Conservation (phyloP, 2,797 vertebrate species). For the Cygnus olor region DNA sequence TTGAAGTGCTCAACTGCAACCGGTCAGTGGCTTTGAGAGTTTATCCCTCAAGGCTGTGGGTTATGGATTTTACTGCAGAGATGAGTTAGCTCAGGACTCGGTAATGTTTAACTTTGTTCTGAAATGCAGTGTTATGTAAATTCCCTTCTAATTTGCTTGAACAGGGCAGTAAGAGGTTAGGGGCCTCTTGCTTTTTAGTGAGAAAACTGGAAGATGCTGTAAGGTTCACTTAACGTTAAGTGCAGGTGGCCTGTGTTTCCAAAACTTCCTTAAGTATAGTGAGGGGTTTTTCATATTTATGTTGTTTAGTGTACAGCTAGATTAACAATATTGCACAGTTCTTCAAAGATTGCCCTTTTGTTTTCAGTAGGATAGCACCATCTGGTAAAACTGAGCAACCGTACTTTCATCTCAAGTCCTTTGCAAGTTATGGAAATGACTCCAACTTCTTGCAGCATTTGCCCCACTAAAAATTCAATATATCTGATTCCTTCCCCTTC, state of each 20-base stretch:
- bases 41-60: accelerated
- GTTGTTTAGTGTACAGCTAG: background rate
- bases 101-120: background rate
- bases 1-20: background rate
- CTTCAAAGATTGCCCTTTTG: background rate
- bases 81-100: background rate
- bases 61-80: background rate
- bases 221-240: accelerated
- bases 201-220: background rate
- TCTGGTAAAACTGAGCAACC: background rate
- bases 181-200: background rate
- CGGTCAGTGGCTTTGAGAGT: background rate
- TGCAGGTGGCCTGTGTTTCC: background rate
- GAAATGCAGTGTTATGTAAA: background rate
- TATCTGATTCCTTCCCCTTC: background rate
- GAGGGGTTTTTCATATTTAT: accelerated
- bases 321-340: background rate
- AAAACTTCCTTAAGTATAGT: background rate
- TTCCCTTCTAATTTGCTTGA: background rate
- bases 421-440: background rate
- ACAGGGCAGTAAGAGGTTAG: background rate
- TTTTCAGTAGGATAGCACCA: background rate
- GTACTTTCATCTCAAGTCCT: background rate
- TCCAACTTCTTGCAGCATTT: background rate
- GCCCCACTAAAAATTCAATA: background rate